Evolutionary conservation across 2,113 vertebrate genomes (phyloP).

Genomic region (Empidonax alnorum): DNA sequence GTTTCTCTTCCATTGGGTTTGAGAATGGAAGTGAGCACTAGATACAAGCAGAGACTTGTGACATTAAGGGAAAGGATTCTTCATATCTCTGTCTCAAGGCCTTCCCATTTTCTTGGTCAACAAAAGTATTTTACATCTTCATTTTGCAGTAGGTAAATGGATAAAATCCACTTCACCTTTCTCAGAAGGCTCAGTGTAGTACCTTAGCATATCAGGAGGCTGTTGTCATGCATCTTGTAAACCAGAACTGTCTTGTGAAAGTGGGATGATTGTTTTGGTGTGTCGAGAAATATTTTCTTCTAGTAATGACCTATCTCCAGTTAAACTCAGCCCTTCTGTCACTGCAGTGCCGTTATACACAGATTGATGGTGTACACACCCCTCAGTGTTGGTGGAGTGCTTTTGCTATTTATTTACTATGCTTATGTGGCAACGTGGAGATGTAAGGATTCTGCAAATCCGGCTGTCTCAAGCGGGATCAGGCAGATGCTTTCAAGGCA

Average conservation of each 20-base stretch:
- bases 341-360: not conserved
- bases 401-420: not conserved
- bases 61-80: not conserved
- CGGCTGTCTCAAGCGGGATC: not conserved
- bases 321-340: not conserved
- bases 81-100: not conserved
- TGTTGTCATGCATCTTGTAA: not conserved
- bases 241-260: not conserved
- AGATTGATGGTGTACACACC: not conserved
- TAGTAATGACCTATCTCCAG: not conserved
- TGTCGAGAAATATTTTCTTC: not conserved
- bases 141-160: not conserved
- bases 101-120: not conserved
- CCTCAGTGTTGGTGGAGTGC: not conserved
- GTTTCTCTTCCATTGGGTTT: not conserved
- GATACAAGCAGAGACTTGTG: not conserved
- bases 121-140: not conserved
- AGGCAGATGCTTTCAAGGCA: not conserved
- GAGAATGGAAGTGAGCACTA: not conserved
- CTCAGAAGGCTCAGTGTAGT: not conserved
- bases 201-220: not conserved
- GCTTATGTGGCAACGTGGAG: not conserved
- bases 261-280: not conserved
- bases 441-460: not conserved
- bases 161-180: not conserved